Evolutionary conservation across 1,140 invertebrate species (phyloP), one percentile per base, ranked within the genome.

Genomic region (Zaprionus ghesquierei): DNA sequence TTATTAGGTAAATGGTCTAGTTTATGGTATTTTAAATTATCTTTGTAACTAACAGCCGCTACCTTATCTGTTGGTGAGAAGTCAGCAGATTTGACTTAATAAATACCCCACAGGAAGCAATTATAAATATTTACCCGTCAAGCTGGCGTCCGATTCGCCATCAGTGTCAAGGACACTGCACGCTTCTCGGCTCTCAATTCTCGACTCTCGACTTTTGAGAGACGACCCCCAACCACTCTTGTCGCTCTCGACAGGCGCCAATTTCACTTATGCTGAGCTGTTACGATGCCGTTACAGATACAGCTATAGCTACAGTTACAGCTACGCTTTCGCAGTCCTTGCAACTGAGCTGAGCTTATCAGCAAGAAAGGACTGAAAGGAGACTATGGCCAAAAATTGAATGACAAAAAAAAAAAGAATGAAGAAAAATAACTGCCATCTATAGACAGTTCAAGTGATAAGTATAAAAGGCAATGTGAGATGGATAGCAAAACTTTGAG

Each of bases 131-230:
- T 58, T 50, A 20, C 20, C 31, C 53, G 54, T 61, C 55, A 68
- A 44, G 59, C 50, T 38, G 49, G 60, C 58, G 54, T n/a, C 44
- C 38, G 41, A 38, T 41, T 20, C 50, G 55, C 60, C 66, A 76
- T 80, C 72, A 76, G 56, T 81, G 78, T 81, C 78, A 77, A 76
- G 78, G 78, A 73, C 72, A 63, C 66, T 63, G 49, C 38, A 44
- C n/a, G 60, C 10, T 31, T 50, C 46, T 62, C 46, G 4, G n/a
- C 13, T n/a, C n/a, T n/a, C n/a, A n/a, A 23, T 50, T 29, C 8
- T 15, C 23, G 49, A 25, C 49, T 27, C 49, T 46, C 3, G 18
- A 12, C 44, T 18, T 3, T 38, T 38, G 35, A 38, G 35, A 15
- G n/a, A 15, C 49, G 5, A n/a, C 13, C 22, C 13, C 49, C 5